These are phyloP conservation scores for Epinephelus moara DNA, from an alignment of 2,113 vertebrate genomes.

Conservation along the genomic window DNA sequence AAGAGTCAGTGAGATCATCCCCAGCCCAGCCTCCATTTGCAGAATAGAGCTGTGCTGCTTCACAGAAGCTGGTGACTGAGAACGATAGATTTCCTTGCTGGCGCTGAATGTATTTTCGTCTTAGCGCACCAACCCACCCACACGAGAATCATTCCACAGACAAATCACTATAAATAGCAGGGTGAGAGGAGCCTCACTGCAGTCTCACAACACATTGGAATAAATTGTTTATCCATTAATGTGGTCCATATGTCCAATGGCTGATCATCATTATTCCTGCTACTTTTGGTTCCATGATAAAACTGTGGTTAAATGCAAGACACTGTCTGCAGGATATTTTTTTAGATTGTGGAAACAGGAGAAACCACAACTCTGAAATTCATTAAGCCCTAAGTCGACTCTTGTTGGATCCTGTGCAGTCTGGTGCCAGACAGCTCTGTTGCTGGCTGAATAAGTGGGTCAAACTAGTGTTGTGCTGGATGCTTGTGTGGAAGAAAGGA, in stretches of 20 bases:
- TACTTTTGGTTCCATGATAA: background rate
- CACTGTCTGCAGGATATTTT: background rate
- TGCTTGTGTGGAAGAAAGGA: conserved; percentile 27
- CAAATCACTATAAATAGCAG: conserved; percentile 11
- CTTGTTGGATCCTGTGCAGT: conserved; percentile 21
- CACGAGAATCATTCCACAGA: conserved; percentile 4
- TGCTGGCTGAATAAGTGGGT: conserved; percentile 68
- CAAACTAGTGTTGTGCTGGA: conserved; percentile 48
- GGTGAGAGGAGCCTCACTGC: background rate
- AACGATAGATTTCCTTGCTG: background rate
- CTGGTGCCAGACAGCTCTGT: conserved; percentile 41
- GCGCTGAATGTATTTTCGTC: background rate
- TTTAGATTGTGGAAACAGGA: background rate
- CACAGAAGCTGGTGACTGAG: conserved; percentile 1
- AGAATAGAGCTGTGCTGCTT: background rate
- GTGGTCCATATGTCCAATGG: background rate
- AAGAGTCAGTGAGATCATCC: background rate
- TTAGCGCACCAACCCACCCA: background rate
- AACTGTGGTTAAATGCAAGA: conserved; percentile 1
- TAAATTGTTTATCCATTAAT: conserved; percentile 11
- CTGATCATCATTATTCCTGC: background rate
- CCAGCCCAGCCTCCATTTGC: background rate
- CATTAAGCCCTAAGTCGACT: conserved; percentile 3
- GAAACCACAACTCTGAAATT: conserved; percentile 33
- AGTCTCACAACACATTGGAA: background rate